Evolutionary conservation across 2,888 invertebrate genomes (phyloP).

Genomic region (Chrysomela aeneicollis): DNA sequence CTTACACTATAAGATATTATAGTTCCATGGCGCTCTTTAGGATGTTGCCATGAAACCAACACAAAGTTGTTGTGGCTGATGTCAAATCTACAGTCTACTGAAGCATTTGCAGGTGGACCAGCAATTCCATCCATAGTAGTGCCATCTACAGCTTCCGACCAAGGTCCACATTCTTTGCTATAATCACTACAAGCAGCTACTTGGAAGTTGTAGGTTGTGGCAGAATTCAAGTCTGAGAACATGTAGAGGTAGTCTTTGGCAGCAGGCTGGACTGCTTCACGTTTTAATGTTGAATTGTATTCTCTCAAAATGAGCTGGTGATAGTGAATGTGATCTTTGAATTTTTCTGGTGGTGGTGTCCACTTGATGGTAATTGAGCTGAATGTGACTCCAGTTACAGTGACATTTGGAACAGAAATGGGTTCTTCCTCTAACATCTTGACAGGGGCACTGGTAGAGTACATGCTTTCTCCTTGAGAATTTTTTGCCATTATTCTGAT

Average conservation of each 20-base stretch:
- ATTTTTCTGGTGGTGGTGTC: slow-evolving; percentile 71
- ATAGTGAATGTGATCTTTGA: slow-evolving; percentile 77
- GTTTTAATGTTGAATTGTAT: slow-evolving; percentile 62
- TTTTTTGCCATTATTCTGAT: slow-evolving; percentile 75
- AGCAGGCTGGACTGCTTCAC: slow-evolving; percentile 72
- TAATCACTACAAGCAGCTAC: slow-evolving; percentile 84
- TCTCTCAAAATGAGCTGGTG: slow-evolving; percentile 74
- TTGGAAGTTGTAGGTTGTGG: slow-evolving; percentile 82
- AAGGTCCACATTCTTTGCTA: slow-evolving; percentile 77
- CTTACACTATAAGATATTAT: slow-evolving; percentile 78
- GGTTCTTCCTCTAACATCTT: slow-evolving; percentile 77
- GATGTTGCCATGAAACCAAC: slow-evolving; percentile 77
- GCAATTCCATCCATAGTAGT: slow-evolving; percentile 85
- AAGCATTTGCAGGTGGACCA: slow-evolving; percentile 75
- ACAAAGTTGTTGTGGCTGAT: slow-evolving; percentile 69
- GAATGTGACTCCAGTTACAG: slow-evolving; percentile 73
- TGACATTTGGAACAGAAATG: slow-evolving; percentile 78
- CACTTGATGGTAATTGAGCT: slow-evolving; percentile 86
- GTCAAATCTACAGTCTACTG: slow-evolving; percentile 72
- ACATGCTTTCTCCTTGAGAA: slow-evolving; percentile 68
- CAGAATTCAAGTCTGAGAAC: slow-evolving; percentile 79
- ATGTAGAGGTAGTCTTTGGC: slow-evolving; percentile 75
- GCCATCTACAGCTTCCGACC: slow-evolving; percentile 80
- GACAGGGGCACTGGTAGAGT: slow-evolving; percentile 65
- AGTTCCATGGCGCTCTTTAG: slow-evolving; percentile 77